These are phyloP conservation scores for Thalassoma bifasciatum DNA, from an alignment of 2,113 vertebrate species.

Conservation along the genomic window DNA sequence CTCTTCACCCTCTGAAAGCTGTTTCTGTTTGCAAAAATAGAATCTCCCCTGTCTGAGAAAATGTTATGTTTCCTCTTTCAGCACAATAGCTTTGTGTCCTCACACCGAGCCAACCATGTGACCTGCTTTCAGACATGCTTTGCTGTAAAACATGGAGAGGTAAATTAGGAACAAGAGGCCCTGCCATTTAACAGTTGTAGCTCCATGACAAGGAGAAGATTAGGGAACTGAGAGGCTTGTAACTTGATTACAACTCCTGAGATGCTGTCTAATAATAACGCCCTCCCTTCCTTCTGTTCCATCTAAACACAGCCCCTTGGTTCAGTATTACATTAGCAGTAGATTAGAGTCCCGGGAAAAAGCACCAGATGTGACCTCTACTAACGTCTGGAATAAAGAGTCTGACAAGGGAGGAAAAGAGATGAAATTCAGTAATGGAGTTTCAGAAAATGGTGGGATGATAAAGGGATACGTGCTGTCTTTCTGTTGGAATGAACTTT, in stretches of 20 bases:
- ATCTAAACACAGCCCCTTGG: slow-evolving; percentile 65
- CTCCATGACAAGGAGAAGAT: slow-evolving; percentile 77
- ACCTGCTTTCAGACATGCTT: slow-evolving; percentile 47
- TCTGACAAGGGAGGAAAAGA: slow-evolving; percentile 43
- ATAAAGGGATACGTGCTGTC: slow-evolving; percentile 56
- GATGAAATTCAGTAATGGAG: slow-evolving; percentile 56
- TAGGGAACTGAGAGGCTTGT: slow-evolving; percentile 79
- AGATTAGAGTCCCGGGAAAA: slow-evolving; percentile 74
- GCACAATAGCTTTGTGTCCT: slow-evolving; percentile 69
- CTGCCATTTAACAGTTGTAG: slow-evolving; percentile 77
- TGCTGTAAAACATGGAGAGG: slow-evolving; percentile 72
- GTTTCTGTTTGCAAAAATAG: slow-evolving; percentile 71
- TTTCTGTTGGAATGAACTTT: slow-evolving; percentile 69
- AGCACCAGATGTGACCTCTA: slow-evolving; percentile 75
- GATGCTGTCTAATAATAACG: slow-evolving; percentile 74
- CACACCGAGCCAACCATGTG: slow-evolving; percentile 38
- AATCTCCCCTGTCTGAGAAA: slow-evolving; percentile 69
- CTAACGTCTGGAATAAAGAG: slow-evolving; percentile 65
- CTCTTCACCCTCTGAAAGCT: slow-evolving; percentile 28
- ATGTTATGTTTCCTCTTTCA: slow-evolving; percentile 66
- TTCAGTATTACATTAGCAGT: slow-evolving; percentile 77
- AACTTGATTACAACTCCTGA: slow-evolving; percentile 79
- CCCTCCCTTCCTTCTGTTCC: slow-evolving; percentile 63
- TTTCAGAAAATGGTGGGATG: slow-evolving; percentile 62
- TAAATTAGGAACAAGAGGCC: slow-evolving; percentile 70